phyloP scores from a whole-genome alignment of 2,888 invertebrate species.

The Argyra leucocephala region DNA sequence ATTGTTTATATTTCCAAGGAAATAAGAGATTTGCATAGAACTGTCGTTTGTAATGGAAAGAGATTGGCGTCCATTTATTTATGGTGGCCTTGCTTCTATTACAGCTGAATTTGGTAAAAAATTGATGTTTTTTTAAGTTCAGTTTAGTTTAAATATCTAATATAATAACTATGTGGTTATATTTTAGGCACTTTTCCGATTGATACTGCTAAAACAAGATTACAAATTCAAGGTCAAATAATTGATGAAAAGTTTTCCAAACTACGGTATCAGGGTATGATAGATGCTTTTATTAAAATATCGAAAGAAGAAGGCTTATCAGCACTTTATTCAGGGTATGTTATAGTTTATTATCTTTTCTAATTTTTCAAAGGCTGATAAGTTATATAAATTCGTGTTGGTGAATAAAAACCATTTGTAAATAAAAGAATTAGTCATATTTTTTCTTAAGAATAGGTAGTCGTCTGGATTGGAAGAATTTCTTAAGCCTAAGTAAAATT shows the following conservation, averaged over 20 bases:
- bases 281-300: slow-evolving; percentile 80
- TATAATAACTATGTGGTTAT: not conserved
- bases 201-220: slow-evolving; percentile 86
- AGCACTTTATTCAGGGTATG: slow-evolving; percentile 80
- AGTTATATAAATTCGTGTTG: too few species aligned
- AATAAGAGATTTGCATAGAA: too few species aligned
- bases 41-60: slow-evolving; percentile 65
- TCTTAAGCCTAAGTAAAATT: too few species aligned
- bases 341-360: too few species aligned
- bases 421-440: too few species aligned
- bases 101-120: slow-evolving; percentile 83
- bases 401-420: too few species aligned
- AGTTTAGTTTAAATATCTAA: slow-evolving; percentile 15
- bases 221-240: slow-evolving; percentile 89
- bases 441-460: too few species aligned
- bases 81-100: slow-evolving; percentile 88
- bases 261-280: slow-evolving; percentile 80
- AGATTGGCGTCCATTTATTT: slow-evolving; percentile 89
- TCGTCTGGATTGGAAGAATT: too few species aligned
- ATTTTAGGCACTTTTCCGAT: slow-evolving; percentile 85
- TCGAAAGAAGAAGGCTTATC: slow-evolving; percentile 74
- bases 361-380: too few species aligned
- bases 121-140: slow-evolving; percentile 11
- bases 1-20: too few species aligned
- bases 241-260: slow-evolving; percentile 64